Conservation (phyloP, 2,797 vertebrate genomes). For the Adelosebastes latens region DNA sequence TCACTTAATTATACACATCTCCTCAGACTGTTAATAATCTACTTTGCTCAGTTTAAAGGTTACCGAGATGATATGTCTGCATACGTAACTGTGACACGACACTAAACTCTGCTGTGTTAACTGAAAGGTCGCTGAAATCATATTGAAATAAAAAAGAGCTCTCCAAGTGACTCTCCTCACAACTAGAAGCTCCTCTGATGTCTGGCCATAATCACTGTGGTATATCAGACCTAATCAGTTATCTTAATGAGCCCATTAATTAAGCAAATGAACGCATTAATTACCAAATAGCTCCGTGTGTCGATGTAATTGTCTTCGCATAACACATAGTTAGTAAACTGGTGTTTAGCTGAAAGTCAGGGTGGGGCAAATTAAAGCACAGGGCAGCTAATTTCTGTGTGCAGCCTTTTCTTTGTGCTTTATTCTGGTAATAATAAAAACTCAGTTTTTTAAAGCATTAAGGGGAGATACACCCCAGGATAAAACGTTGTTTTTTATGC, state of each 20-base stretch:
- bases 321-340: slow-evolving; percentile 5
- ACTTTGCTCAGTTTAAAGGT: slow-evolving; percentile 20
- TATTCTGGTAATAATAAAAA: background rate
- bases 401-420: background rate
- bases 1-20: slow-evolving; percentile 44
- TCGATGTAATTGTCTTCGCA: slow-evolving; percentile 18
- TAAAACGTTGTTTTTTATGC: background rate
- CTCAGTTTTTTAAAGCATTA: background rate
- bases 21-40: slow-evolving; percentile 23
- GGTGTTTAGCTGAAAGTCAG: background rate
- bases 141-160: background rate
- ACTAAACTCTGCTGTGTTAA: background rate
- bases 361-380: background rate
- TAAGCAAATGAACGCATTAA: slow-evolving; percentile 45
- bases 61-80: background rate
- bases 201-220: slow-evolving; percentile 3
- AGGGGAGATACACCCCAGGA: background rate
- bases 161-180: background rate
- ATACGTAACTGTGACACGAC: background rate
- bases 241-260: slow-evolving; percentile 51
- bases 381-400: background rate
- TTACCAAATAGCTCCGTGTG: slow-evolving; percentile 42
- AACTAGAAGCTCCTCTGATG: background rate
- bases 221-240: slow-evolving; percentile 39
- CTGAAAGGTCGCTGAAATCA: slow-evolving; percentile 16